These are phyloP conservation scores for Caenorhabditis panamensis DNA, from an alignment of 2,888 invertebrate species.

Conservation along the genomic window DNA sequence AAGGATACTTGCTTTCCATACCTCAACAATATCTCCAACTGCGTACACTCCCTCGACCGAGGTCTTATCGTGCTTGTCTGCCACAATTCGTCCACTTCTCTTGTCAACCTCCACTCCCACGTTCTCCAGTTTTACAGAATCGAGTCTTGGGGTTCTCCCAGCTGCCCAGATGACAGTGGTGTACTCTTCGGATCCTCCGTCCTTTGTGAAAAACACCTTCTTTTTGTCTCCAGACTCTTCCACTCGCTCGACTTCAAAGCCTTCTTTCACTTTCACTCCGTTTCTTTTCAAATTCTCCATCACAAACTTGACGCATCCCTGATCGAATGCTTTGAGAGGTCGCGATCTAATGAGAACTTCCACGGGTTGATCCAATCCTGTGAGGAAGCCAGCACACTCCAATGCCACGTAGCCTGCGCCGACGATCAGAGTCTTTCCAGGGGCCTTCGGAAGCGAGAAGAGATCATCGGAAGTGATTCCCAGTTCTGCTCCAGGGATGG, in stretches of 20 bases:
- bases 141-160: slow-evolving; percentile 53
- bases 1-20: background rate
- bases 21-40: slow-evolving; percentile 87
- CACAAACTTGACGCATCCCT: slow-evolving; percentile 83
- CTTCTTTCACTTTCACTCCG: slow-evolving; percentile 83
- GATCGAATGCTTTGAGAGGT: slow-evolving; percentile 84
- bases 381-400: slow-evolving; percentile 85
- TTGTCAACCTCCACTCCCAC: slow-evolving; percentile 25
- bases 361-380: slow-evolving; percentile 82
- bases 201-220: slow-evolving; percentile 25
- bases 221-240: slow-evolving; percentile 18
- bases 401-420: slow-evolving; percentile 84
- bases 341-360: slow-evolving; percentile 83
- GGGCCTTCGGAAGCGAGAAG: slow-evolving; percentile 83
- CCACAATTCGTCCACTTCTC: slow-evolving; percentile 56
- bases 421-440: slow-evolving; percentile 84
- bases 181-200: slow-evolving; percentile 33
- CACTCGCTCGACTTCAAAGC: slow-evolving; percentile 52
- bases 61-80: slow-evolving; percentile 85
- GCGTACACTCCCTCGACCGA: slow-evolving; percentile 90
- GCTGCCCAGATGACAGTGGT: slow-evolving; percentile 70
- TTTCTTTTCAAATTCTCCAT: slow-evolving; percentile 83
- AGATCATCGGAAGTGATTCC: slow-evolving; percentile 85
- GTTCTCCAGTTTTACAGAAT: slow-evolving; percentile 27
- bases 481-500: slow-evolving; percentile 82